A percentile compares a stretch with the other conserved stretches of the same genome.
Conservation (phyloP, 2,888 invertebrate species). For the Dimorphilus gyrociliatus region DNA sequence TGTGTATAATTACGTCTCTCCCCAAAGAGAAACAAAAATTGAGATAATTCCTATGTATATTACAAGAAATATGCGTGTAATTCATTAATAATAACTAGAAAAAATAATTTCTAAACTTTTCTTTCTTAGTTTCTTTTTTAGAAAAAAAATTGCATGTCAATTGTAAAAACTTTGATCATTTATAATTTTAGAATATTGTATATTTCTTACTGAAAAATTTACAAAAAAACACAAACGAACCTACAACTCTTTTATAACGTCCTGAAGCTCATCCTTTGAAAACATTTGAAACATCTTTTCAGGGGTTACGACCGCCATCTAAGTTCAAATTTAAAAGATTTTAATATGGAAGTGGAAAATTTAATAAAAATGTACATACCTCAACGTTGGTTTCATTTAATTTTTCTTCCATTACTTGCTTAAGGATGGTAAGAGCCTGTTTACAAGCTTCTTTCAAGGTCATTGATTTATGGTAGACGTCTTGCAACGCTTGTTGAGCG, state of each 20-base stretch:
- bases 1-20: too few relatives aligned
- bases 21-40: too few relatives aligned
- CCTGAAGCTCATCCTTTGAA: constrained; percentile 70
- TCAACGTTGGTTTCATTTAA: constrained; percentile 90
- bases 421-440: constrained; percentile 73
- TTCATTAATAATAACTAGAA: too few relatives aligned
- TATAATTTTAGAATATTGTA: too few relatives aligned
- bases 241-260: constrained; percentile 49
- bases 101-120: too few relatives aligned
- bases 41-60: too few relatives aligned
- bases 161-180: too few relatives aligned
- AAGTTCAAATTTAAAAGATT: background rate
- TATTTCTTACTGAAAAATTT: too few relatives aligned
- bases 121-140: too few relatives aligned
- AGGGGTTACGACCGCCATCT: constrained; percentile 73
- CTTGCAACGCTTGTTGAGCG: constrained; percentile 79
- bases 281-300: constrained; percentile 71
- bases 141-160: too few relatives aligned
- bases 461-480: constrained; percentile 61
- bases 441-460: constrained; percentile 80
- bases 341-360: background rate
- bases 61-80: too few relatives aligned
- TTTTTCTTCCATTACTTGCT: constrained; percentile 99
- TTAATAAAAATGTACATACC: constrained; percentile 35
- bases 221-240: too few relatives aligned